phyloP scores from a whole-genome alignment of 2,113 vertebrate genomes.

The Shinisaurus crocodilurus region DNA sequence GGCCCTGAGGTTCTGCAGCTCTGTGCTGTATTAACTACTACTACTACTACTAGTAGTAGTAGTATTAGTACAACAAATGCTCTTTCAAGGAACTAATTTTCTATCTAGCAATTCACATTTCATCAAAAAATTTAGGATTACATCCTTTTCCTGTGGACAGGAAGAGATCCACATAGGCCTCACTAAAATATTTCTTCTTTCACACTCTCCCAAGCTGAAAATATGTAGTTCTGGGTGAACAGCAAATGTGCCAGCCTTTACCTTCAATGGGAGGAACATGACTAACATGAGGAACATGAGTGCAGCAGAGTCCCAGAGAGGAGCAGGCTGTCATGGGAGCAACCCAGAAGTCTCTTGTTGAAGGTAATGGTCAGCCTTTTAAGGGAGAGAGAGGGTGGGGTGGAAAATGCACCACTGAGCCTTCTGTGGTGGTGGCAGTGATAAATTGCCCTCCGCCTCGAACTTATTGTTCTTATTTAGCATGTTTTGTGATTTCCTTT shows the following conservation, averaged over 20 bases:
- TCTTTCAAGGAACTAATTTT: not conserved
- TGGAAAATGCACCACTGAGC: not conserved
- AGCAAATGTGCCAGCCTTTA: not conserved
- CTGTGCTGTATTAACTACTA: no score
- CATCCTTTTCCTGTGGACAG: not conserved
- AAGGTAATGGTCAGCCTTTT: not conserved
- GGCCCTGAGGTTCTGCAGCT: no score
- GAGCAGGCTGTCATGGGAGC: not conserved
- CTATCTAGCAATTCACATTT: accelerated
- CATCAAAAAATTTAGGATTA: not conserved
- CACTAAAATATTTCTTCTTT: not conserved
- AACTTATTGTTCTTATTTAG: accelerated
- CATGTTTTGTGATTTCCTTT: not conserved
- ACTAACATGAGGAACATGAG: not conserved
- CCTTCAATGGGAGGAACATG: not conserved
- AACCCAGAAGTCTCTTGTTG: not conserved
- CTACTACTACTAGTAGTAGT: no score
- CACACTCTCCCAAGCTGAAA: no score
- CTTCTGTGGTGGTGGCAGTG: not conserved
- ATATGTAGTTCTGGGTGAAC: no score
- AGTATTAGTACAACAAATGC: no score
- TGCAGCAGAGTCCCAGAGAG: no score
- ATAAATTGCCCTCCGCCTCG: not conserved
- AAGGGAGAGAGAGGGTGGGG: no score
- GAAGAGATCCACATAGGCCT: not conserved